Evolutionary conservation across 2,888 invertebrate species (phyloP).

Genomic region (Dione vanillae): DNA sequence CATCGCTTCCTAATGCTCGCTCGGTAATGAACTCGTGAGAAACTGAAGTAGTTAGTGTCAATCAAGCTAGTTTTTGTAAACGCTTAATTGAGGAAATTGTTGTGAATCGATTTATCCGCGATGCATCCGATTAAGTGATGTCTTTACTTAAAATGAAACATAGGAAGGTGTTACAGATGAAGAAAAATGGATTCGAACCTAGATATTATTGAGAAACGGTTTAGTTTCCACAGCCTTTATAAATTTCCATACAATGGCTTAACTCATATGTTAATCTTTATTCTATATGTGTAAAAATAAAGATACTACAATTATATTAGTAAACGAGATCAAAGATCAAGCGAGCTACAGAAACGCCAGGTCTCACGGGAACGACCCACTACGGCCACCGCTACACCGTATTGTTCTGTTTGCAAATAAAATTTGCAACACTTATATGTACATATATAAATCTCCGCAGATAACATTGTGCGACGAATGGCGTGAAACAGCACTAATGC

Average conservation of each 20-base stretch:
- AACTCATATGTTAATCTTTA: background rate
- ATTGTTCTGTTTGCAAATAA: constrained; percentile 23
- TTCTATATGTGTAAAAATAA: background rate
- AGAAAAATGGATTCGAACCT: no score
- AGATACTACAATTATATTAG: constrained; percentile 1
- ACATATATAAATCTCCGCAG: background rate
- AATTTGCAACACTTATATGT: constrained; percentile 17
- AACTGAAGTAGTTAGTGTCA: constrained; percentile 1
- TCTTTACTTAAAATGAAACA: no score
- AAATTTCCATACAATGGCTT: background rate
- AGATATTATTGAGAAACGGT: background rate
- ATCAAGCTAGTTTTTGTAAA: background rate
- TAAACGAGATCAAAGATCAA: constrained; percentile 17
- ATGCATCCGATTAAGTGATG: background rate
- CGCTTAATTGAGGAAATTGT: constrained; percentile 6
- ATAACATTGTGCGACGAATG: constrained; percentile 19
- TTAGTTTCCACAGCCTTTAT: background rate
- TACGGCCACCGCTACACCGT: background rate
- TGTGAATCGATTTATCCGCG: background rate
- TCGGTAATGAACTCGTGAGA: constrained; percentile 37
- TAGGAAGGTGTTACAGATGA: no score
- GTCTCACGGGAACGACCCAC: constrained; percentile 15
- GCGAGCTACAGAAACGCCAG: background rate
- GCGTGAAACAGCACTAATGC: constrained; percentile 10
- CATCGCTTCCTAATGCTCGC: constrained; percentile 38